Base-by-base conservation (phyloP, 2,797 vertebrate species). In the Darevskia nairensis region DNA sequence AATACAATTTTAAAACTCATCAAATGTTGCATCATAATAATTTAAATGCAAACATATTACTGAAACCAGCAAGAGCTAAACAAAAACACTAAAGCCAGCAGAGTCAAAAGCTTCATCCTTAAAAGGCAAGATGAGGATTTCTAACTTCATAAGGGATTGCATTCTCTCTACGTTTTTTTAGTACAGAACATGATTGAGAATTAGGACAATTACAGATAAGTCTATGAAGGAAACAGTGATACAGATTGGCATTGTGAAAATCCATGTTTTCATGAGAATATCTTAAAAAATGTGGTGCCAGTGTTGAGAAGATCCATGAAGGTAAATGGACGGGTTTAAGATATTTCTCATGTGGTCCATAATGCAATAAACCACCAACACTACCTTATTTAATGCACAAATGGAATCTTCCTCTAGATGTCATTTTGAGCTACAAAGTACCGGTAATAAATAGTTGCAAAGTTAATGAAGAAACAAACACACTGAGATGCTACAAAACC, bases 381-480 rank as follows among this genome's bases (percentile, higher is more conserved):
- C 3, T 32, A 9, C 27, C 50, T 80, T 32, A n/a, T 39, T 71
- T 78, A 44, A n/a, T 78, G 7, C 61, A 72, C 32, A 55, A n/a
- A 66, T 61, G 21, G 55, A 85, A 82, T 27, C 9, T 8, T 69
- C 5, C 11, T 85, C 44, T 68, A 8, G 23, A 6, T 1, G 19
- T 19, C 1, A 86, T 87, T 50, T 23, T 88, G 50, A 27, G 0
- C 0, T 32, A 61, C 29, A 50, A 90, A 80, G 35, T 35, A 35
- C 35, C 35, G 35, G 21, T 74, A 50, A 85, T 82, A 29, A 55
- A 41, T 44, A 11, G 39, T 15, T 81, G 6, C 19, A 82, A 82
- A 75, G 6, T 82, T 75, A 83, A 13, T 17, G 44, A 88, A 93
- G 27, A 23, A 80, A 84, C 59, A 27, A 10, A 35, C 21, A 32